Evolutionary conservation across 2,113 vertebrate species (phyloP), one percentile per base, ranked within the genome.

Genomic region (Leptobrachium leishanense): DNA sequence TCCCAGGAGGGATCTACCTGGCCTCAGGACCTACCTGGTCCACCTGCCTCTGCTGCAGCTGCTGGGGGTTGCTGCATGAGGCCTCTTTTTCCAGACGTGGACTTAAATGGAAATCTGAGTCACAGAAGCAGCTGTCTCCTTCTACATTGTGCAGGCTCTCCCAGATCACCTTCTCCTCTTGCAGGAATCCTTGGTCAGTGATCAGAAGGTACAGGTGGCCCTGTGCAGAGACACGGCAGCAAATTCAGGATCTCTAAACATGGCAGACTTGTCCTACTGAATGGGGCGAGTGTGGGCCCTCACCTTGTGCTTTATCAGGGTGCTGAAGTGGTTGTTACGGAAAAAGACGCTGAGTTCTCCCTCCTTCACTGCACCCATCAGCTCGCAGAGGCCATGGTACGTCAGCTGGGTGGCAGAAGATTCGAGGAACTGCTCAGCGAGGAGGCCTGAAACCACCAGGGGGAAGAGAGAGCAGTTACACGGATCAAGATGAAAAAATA

Each of bases 281-380:
- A 31, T 31, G 20, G 20, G 20, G 20, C 20, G 20, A 31, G 20
- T 31, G 20, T 31, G 20, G 20, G 8, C 46, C 8, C 0, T 0
- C 64, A 96, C 97, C 95, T 97, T 86, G 92, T 98, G 94, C 87
- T 98, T 98, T 79, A 90, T 95, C 90, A 98, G 94, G 57, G 96
- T 96, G 86, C 95, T 97, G 84, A 98, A 98, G 91, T 96, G 97
- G 89, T 98, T 98, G 92, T 98, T 98, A n/a, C 96, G 93, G 90
- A 98, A 98, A 88, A 98, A 98, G 68, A 97, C 96, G 0, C 94
- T 92, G 12, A 98, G 94, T 75, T 98, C 95, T 0, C 89, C 96
- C 76, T 98, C 96, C 40, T 85, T 92, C 54, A 92, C 95, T 0
- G 88, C 83, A 0, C 92, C 84, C 2, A 91, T 95, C 0, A 98